Conservation (phyloP, 2,797 vertebrate genomes). For the Lutjanus argentimaculatus region DNA sequence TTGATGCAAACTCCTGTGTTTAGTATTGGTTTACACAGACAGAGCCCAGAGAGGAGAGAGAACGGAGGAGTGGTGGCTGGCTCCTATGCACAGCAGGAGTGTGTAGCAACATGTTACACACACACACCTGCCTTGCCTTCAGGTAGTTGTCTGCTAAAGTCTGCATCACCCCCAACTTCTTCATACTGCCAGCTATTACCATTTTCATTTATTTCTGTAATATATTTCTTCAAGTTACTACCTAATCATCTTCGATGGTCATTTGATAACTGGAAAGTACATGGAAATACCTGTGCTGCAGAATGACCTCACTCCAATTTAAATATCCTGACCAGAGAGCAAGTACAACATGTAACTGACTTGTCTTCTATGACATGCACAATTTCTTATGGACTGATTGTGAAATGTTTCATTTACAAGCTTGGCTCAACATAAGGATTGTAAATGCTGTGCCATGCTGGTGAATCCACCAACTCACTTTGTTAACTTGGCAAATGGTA, state of each 20-base stretch:
- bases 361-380: neutral
- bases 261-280: neutral
- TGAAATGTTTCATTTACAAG: neutral
- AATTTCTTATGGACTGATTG: neutral
- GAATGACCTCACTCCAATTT: neutral
- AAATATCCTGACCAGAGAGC: neutral
- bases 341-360: neutral
- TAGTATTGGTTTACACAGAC: constrained; percentile 18
- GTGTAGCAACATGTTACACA: neutral
- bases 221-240: neutral
- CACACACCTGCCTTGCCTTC: neutral
- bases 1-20: constrained; percentile 13
- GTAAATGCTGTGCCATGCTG: too few species aligned
- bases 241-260: neutral
- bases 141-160: neutral
- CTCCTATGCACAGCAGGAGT: neutral
- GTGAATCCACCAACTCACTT: too few species aligned
- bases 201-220: neutral
- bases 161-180: neutral
- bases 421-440: too few species aligned
- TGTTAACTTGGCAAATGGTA: too few species aligned
- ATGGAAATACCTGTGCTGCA: neutral
- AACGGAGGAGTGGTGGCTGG: neutral
- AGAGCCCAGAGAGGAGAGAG: constrained; percentile 2
- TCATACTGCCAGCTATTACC: neutral